These are phyloP conservation scores for Virgularia gustaviana DNA, from an alignment of 92 coral and sea anemone species.

Conservation along the genomic window DNA sequence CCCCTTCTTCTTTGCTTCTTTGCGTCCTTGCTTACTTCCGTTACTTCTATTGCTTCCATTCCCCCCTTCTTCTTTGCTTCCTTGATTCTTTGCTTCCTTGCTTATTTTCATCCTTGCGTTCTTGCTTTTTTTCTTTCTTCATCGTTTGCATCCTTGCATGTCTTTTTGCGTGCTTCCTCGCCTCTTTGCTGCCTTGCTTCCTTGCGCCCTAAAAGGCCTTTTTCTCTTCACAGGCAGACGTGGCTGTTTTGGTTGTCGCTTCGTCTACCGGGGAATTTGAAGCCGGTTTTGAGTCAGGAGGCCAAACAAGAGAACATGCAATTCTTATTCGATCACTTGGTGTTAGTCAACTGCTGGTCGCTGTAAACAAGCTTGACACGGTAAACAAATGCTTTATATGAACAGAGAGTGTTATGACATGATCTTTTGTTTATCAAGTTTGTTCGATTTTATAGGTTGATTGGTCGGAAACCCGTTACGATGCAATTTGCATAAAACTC, in stretches of 20 bases:
- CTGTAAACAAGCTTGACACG: slow-evolving; percentile 92
- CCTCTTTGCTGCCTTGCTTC: no score
- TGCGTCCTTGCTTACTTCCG: no score
- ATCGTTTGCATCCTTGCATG: no score
- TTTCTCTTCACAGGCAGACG: slow-evolving; percentile 73
- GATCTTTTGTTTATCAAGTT: background rate
- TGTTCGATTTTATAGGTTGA: slow-evolving; percentile 49
- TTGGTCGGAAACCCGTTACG: slow-evolving; percentile 87
- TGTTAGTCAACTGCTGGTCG: slow-evolving; percentile 89
- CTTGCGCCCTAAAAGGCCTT: background rate
- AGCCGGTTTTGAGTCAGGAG: slow-evolving; percentile 98
- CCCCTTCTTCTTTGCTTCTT: no score
- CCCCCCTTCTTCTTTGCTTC: no score
- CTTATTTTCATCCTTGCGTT: no score
- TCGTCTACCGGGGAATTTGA: slow-evolving; percentile 98
- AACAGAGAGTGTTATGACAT: background rate
- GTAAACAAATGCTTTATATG: slow-evolving; percentile 29
- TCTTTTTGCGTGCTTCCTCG: no score
- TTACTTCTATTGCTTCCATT: no score
- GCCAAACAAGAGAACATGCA: slow-evolving; percentile 99
- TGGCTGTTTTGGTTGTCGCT: slow-evolving; percentile 87
- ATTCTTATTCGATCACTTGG: slow-evolving; percentile 94
- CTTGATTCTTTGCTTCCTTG: no score
- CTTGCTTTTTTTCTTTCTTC: background rate
- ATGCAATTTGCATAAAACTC: slow-evolving; percentile 70